Evolutionary conservation across 2,888 invertebrate species (phyloP), one percentile per base, ranked within the genome.

Genomic region (Cataglyphis rosenhaueri): DNA sequence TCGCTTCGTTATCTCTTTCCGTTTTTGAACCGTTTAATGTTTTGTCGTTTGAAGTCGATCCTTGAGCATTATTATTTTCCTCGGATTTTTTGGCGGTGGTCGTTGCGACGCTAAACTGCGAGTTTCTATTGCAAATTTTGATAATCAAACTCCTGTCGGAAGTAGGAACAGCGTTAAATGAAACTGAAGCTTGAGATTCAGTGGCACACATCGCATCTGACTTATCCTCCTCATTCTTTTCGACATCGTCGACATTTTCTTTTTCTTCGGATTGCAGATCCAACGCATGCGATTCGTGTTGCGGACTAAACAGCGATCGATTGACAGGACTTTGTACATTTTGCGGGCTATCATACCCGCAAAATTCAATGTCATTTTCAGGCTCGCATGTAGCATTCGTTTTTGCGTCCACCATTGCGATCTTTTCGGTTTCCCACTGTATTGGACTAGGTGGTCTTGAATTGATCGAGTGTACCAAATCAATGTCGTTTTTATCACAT

Each of bases 191-290:
- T 73, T 90, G 91, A 87, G 92, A 91, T 90, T 92, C 90, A 41
- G 76, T 81, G 32, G 84, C 57, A n/a, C 18, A 55, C 12, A 38
- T 38, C 62, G 38, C 38, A 2, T 64, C 62, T 3, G 83, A 38
- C 35, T 84, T 84, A 12, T 81, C 52, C 9, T 59, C 75, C 21
- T 78, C 82, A 0, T 64, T 55, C 9, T 84, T 85, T 5, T 79
- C 75, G 9, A 66, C 61, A 1, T 64, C 62, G 18, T 73, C 18
- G n/a, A 25, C 9, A 38, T 12, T 10, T n/a, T 76, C 76, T 29
- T 9, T 38, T 35, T 86, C 81, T 68, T 97, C 89, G 96, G 97
- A 87, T 96, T 96, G 94, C n/a, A 66, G 1, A 78, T 87, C 87
- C 0, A 83, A 82, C 15, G 75, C 38, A 10, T 86, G 86, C 8